phyloP scores from a whole-genome alignment of 2,113 vertebrate genomes.

The Megaleporinus macrocephalus region DNA sequence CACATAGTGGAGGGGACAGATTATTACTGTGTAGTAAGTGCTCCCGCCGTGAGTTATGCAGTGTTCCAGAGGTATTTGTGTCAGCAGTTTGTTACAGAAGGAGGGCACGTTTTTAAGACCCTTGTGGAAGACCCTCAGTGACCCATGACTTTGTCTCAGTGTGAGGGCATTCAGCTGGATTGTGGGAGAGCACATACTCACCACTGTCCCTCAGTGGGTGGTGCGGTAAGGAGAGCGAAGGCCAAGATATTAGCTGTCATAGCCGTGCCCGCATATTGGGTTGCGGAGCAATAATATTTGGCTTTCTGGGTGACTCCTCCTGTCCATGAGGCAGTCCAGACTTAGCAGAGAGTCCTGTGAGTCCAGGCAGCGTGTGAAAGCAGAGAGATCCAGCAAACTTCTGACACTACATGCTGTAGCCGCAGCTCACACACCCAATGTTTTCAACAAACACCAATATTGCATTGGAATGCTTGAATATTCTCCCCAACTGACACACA shows the following conservation, averaged over 20 bases:
- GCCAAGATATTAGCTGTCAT: constrained; percentile 71
- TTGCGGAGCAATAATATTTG: constrained; percentile 75
- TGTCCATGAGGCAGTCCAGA: constrained; percentile 56
- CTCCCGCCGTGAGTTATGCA: constrained; percentile 16
- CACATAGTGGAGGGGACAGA: constrained; percentile 39
- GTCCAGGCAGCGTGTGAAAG: constrained; percentile 62
- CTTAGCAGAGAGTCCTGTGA: constrained; percentile 24
- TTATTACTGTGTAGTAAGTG: constrained; percentile 4
- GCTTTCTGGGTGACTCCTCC: constrained; percentile 62
- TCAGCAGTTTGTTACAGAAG: constrained; percentile 35
- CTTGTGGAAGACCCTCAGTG: constrained; percentile 47
- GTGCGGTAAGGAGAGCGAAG: constrained; percentile 56
- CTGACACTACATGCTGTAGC: constrained; percentile 14
- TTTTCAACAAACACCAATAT: background rate
- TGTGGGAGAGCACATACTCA: constrained; percentile 57
- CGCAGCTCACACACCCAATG: background rate
- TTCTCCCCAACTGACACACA: too few species aligned
- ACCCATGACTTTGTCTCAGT: constrained; percentile 49
- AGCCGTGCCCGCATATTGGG: constrained; percentile 69
- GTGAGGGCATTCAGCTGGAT: constrained; percentile 61
- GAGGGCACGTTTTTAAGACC: constrained; percentile 59
- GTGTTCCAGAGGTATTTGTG: constrained; percentile 35
- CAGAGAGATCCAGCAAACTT: constrained; percentile 42
- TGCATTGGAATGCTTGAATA: background rate
- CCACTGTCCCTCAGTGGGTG: constrained; percentile 63